Percentiles rank a stretch among this genome's conserved stretches.
phyloP scores from a whole-genome alignment of 1,140 invertebrate genomes.

The Zaprionus ornatus region DNA sequence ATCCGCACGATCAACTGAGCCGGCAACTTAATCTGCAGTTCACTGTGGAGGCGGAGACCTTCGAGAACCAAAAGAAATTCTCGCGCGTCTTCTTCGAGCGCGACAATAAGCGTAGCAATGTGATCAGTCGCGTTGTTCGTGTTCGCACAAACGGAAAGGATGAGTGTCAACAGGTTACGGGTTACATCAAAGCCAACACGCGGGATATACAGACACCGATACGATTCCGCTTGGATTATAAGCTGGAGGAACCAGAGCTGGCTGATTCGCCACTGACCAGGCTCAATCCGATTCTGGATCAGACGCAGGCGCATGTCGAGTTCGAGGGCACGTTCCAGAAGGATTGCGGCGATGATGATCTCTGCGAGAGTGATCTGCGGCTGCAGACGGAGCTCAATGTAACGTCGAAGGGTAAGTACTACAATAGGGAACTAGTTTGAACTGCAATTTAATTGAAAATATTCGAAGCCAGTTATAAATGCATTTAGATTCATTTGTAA shows the following conservation, averaged over 20 bases:
- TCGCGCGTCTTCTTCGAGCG: constrained; percentile 91
- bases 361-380: constrained; percentile 94
- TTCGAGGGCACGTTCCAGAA: constrained; percentile 96
- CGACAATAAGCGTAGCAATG: constrained; percentile 85
- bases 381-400: constrained; percentile 88
- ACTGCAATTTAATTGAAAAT: neutral
- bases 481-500: neutral
- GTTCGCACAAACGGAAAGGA: constrained; percentile 85
- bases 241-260: constrained; percentile 88
- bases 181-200: constrained; percentile 93
- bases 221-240: constrained; percentile 93
- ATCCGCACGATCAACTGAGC: constrained; percentile 86
- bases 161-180: constrained; percentile 89
- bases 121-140: constrained; percentile 86
- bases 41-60: constrained; percentile 93
- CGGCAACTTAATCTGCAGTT: constrained; percentile 88
- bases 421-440: neutral
- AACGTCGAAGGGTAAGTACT: constrained; percentile 79
- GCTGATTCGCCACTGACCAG: constrained; percentile 89
- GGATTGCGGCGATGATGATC: constrained; percentile 95
- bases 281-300: constrained; percentile 93
- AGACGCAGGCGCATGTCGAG: constrained; percentile 91
- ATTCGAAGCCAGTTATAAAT: neutral
- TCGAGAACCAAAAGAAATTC: constrained; percentile 90
- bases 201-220: constrained; percentile 94